These are phyloP conservation scores for Tokudaia muenninki DNA, from an alignment of 2,797 vertebrate genomes.

Conservation along the genomic window DNA sequence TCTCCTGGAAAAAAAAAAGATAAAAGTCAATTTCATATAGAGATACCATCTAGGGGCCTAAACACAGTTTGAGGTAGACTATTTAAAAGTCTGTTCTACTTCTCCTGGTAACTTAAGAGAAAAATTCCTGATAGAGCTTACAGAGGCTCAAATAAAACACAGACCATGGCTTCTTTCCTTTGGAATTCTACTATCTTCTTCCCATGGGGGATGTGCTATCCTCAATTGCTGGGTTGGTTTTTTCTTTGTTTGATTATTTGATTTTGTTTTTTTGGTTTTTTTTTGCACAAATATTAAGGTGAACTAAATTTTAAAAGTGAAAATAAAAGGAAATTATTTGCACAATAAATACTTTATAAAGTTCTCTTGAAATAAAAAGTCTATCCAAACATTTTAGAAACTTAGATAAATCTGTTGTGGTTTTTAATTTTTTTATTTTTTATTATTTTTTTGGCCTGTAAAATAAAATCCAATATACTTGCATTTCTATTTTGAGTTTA, in stretches of 20 bases:
- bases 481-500: neutral
- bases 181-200: neutral
- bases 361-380: neutral
- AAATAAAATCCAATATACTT: neutral
- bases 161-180: neutral
- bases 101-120: slow-evolving; percentile 62
- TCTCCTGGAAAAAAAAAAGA: slow-evolving; percentile 73
- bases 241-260: neutral
- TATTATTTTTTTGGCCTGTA: neutral
- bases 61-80: slow-evolving; percentile 73
- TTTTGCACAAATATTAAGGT: neutral
- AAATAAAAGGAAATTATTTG: neutral
- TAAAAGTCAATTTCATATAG: slow-evolving; percentile 74
- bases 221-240: neutral
- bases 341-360: neutral
- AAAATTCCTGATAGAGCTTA: neutral
- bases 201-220: neutral
- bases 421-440: too few relatives aligned
- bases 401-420: neutral
- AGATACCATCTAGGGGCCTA: slow-evolving; percentile 65
- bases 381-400: neutral
- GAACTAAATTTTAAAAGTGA: neutral
- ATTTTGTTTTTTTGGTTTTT: neutral
- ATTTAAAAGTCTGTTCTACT: slow-evolving; percentile 76
- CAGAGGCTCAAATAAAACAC: slow-evolving; percentile 8